Evolutionary conservation across 2,888 invertebrate genomes (phyloP), one percentile per base, ranked within the genome.

Genomic region (Volucella zonaria): DNA sequence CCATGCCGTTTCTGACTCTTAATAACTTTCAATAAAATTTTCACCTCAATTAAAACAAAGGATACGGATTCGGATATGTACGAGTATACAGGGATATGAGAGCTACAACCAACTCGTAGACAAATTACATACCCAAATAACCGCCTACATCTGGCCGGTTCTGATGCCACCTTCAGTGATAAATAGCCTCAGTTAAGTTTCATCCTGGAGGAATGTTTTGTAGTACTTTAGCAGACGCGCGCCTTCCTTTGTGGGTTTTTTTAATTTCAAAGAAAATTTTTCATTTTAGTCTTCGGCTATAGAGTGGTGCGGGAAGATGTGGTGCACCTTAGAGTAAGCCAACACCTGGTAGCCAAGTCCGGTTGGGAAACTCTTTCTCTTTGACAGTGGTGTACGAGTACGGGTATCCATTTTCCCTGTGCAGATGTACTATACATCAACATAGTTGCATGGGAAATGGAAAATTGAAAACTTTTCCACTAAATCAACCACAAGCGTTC

Each of bases 401-500:
- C 31, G 31, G 31, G 31, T 31, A 31, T 31, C 31, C 31, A 6
- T 31, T 31, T 31, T 31, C 6, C 23, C 56, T 56, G 23, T 59
- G 58, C 31, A 9, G 42, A 74, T 58, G 68, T 73, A 75, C 68
- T 58, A 64, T 73, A 75, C 68, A 68, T 31, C 43, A 47, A 40
- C 42, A 66, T 67, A 66, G 70, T 15, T 6, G 15, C 4, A n/a
- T 43, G 61, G 61, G 12, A 52, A 51, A 52, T 59, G 61, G 52
- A 23, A 62, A 74, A 75, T 75, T 73, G 74, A 76, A 70, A 83
- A 83, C 68, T 83, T 83, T 83, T 80, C 52, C 71, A 80, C 83
- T 83, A 83, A 83, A 83, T 83, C 83, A 83, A 83, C 75, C 70
- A 75, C 83, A 70, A 59, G 70, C 61, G 62, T 61, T 75, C 61